Base-by-base conservation (phyloP, 92 coral and sea anemone genomes). In the Epizoanthus rinbou region DNA sequence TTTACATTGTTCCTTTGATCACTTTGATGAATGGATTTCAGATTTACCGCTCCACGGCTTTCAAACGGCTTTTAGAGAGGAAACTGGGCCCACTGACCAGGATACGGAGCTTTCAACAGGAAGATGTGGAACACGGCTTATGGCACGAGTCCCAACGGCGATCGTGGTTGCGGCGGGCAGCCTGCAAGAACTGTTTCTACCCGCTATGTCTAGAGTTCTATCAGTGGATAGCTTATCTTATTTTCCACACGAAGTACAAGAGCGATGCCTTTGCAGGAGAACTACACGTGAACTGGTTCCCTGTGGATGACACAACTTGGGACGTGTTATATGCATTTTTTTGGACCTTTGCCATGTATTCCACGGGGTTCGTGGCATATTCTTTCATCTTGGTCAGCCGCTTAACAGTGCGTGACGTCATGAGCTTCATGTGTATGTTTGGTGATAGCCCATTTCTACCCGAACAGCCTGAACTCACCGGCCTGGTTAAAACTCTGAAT, bases 371-470 rank as follows among this genome's bases (percentile, higher is more conserved):
- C 37, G 91, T 94, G 25, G 80, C 91, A 47, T 94, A 90, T 82
- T 92, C 94, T 31, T 94, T 94, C 57, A 92, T 94, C n/a, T 78
- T 94, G 35, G 83, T 92, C 64, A 90, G 90, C 69, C 90, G 95
- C 37, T 74, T 94, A 14, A 90, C 93, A 23, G 89, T 87, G 45
- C 91, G 95, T 64, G 98, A 94, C 65, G 92, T 91, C 16, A 86
- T 86, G 35, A 88, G 94, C 64, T 94, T 92, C 81, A 93, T 94
- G 91, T 94, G 92, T 18, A 88, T 81, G 54, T 90, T 94, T 80
- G 98, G 98, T 8, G 94, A 92, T 28, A 86, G 94, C 54, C 98
- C 98, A 2, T 92, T 94, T 70, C 75, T 94, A 39, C 88, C 86
- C 0, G 75, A 33, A 47, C 65, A 86, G 25, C 80, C 73, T 16